Evolutionary conservation across 23 tunicate species (phyloP).

Genomic region (Ciona savignyi): DNA sequence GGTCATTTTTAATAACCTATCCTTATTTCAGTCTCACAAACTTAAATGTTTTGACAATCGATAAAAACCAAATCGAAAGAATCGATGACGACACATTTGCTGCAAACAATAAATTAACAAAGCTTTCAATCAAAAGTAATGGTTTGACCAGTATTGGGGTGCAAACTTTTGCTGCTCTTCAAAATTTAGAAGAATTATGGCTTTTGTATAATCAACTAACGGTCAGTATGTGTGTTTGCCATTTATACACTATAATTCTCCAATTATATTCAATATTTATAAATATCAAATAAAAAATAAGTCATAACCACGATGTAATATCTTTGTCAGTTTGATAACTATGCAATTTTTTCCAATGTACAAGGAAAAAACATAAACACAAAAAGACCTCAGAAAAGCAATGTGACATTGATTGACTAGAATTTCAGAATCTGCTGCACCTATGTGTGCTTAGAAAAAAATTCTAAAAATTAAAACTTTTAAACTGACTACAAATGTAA

Average conservation of each 20-base stretch:
- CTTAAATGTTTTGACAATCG: slow-evolving; percentile 41
- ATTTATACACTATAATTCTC: background rate
- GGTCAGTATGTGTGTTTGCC: slow-evolving; percentile 19
- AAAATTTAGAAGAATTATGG: slow-evolving; percentile 34
- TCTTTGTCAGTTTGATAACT: too few relatives aligned
- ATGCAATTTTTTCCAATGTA: too few relatives aligned
- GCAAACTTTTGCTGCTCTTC: slow-evolving; percentile 11
- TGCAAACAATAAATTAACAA: slow-evolving; percentile 18
- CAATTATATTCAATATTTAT: background rate
- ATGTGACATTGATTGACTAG: too few relatives aligned
- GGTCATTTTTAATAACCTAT: too few relatives aligned
- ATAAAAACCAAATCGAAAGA: slow-evolving; percentile 26
- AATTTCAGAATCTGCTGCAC: too few relatives aligned
- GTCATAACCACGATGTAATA: too few relatives aligned
- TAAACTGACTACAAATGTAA: too few relatives aligned
- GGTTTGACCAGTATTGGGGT: slow-evolving; percentile 2
- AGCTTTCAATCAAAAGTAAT: slow-evolving; percentile 33
- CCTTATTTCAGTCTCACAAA: slow-evolving; percentile 46
- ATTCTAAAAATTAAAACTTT: too few relatives aligned
- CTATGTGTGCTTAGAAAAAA: too few relatives aligned
- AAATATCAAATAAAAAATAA: too few relatives aligned
- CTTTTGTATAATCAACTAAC: slow-evolving; percentile 37
- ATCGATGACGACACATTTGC: slow-evolving; percentile 18
- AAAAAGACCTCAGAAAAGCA: too few relatives aligned
- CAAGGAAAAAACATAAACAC: too few relatives aligned